Percentiles rank a stretch among this genome's conserved stretches.
phyloP scores from a whole-genome alignment of 1,140 invertebrate genomes.

The Idris sp. region DNA sequence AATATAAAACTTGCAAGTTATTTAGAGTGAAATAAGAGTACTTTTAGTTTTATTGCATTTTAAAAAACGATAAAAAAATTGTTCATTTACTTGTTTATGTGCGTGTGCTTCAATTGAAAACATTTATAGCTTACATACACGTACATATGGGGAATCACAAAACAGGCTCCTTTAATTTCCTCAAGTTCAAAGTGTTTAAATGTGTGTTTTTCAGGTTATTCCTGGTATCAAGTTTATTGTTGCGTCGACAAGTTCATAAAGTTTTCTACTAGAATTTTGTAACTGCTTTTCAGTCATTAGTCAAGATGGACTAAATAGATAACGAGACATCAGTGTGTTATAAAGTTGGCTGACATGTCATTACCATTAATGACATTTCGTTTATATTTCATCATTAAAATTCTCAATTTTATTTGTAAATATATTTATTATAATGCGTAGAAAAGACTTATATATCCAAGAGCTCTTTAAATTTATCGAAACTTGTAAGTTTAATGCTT shows the following conservation, averaged over 20 bases:
- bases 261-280: slow-evolving; percentile 27
- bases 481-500: slow-evolving; percentile 5
- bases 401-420: slow-evolving; percentile 28
- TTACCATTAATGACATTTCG: slow-evolving; percentile 24
- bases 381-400: slow-evolving; percentile 12
- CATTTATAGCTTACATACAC: neutral
- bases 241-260: slow-evolving; percentile 9
- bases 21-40: no score
- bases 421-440: slow-evolving; percentile 31
- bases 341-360: slow-evolving; percentile 18
- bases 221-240: slow-evolving; percentile 18
- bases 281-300: slow-evolving; percentile 20
- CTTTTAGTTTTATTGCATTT: no score
- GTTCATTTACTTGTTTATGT: no score
- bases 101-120: no score
- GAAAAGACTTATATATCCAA: slow-evolving; percentile 2
- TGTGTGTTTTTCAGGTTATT: slow-evolving; percentile 9
- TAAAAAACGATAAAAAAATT: no score
- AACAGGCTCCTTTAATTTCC: slow-evolving; percentile 8
- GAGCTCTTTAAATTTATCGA: slow-evolving; percentile 8
- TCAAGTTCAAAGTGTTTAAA: slow-evolving; percentile 7
- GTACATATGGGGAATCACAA: neutral
- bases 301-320: slow-evolving; percentile 39
- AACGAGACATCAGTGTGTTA: slow-evolving; percentile 10
- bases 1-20: no score